phyloP scores from a whole-genome alignment of 2,888 invertebrate genomes.

The Apotomis turbidana region DNA sequence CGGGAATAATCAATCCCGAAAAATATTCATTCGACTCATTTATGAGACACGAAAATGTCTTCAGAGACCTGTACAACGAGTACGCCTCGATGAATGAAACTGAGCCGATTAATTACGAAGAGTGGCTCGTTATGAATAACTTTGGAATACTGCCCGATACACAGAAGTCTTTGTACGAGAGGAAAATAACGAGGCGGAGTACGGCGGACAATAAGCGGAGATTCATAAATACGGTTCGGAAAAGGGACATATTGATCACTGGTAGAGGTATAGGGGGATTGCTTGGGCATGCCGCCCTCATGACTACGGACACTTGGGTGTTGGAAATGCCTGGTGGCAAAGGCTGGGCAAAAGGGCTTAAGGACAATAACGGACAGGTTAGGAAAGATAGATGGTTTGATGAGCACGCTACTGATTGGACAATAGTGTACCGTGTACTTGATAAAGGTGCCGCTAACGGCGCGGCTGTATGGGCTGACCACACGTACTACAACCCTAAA shows the following conservation, averaged over 20 bases:
- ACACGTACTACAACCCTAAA: slow-evolving; percentile 56
- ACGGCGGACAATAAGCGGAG: slow-evolving; percentile 59
- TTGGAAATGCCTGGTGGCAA: slow-evolving; percentile 63
- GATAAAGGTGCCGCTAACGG: slow-evolving; percentile 51
- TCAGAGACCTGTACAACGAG: slow-evolving; percentile 59
- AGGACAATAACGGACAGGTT: slow-evolving; percentile 61
- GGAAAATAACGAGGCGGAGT: slow-evolving; percentile 61
- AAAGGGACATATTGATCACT: slow-evolving; percentile 62
- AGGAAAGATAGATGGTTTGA: slow-evolving; percentile 62
- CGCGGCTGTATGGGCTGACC: slow-evolving; percentile 63
- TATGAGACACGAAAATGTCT: slow-evolving; percentile 61
- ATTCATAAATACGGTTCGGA: slow-evolving; percentile 61
- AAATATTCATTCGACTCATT: slow-evolving; percentile 65
- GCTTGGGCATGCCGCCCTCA: slow-evolving; percentile 64
- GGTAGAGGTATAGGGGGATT: slow-evolving; percentile 56
- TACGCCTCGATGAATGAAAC: slow-evolving; percentile 55
- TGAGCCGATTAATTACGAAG: slow-evolving; percentile 60
- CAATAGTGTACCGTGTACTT: slow-evolving; percentile 60
- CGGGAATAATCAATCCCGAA: slow-evolving; percentile 67
- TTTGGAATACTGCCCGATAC: slow-evolving; percentile 64
- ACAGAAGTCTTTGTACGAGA: slow-evolving; percentile 61
- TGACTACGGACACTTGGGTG: slow-evolving; percentile 63
- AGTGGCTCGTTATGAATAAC: slow-evolving; percentile 69
- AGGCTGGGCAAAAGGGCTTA: slow-evolving; percentile 55
- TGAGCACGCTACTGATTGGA: slow-evolving; percentile 59